Percentiles rank a stretch among this genome's conserved stretches.
These are phyloP conservation scores for Mycogona germanica DNA, from an alignment of 2,888 invertebrate genomes.

Conservation along the genomic window DNA sequence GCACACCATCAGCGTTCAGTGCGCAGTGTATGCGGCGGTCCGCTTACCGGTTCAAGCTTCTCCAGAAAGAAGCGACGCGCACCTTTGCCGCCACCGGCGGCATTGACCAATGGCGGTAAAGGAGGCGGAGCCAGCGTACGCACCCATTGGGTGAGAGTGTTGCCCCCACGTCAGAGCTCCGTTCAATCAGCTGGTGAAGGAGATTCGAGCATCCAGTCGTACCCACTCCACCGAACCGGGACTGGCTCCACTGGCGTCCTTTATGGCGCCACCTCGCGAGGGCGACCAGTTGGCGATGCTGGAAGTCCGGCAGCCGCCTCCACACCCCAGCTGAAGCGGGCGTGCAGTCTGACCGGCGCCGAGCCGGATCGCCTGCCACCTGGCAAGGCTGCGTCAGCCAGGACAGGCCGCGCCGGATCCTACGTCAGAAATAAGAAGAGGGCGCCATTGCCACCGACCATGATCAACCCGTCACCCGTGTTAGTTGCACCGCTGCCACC, in stretches of 20 bases:
- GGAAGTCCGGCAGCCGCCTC: background rate
- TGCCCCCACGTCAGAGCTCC: conserved; percentile 6
- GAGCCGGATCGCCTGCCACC: background rate
- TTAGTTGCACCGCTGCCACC: too few relatives aligned
- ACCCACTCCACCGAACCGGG: background rate
- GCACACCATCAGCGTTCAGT: background rate
- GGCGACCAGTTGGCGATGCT: conserved; percentile 39
- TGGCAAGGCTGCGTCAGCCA: too few relatives aligned
- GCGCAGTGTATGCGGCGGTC: background rate
- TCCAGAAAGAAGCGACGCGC: conserved; percentile 27
- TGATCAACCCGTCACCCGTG: too few relatives aligned
- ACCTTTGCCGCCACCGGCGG: conserved; percentile 24
- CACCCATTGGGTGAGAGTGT: conserved; percentile 4
- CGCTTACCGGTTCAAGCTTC: background rate
- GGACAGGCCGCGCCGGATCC: conserved; percentile 21
- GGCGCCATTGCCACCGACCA: conserved; percentile 53
- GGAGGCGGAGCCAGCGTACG: background rate
- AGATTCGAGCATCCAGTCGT: background rate
- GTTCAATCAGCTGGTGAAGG: background rate
- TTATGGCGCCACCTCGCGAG: conserved; percentile 40
- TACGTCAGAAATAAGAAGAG: conserved; percentile 64
- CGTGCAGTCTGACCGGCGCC: background rate
- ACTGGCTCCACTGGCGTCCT: conserved; percentile 25
- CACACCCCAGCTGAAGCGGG: background rate
- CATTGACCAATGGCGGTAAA: background rate